These are phyloP conservation scores for Lichenostomus cassidix DNA, from an alignment of 2,113 vertebrate species.

Conservation along the genomic window DNA sequence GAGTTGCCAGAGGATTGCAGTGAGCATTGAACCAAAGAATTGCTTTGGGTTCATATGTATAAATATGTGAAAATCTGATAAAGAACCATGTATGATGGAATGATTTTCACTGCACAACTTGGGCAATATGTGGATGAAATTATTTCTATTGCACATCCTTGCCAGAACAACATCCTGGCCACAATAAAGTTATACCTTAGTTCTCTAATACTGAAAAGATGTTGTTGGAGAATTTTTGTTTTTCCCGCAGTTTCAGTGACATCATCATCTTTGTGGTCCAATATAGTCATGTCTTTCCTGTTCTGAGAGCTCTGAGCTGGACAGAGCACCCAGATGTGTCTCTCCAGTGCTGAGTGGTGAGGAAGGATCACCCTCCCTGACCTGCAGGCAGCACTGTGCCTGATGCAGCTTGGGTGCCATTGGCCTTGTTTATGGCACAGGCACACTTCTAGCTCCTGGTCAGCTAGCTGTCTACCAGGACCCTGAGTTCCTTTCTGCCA, in stretches of 20 bases:
- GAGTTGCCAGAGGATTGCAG: neutral
- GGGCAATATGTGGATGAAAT: neutral
- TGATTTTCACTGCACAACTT: neutral
- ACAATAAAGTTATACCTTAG: neutral
- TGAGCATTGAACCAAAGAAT: neutral
- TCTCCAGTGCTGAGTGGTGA: neutral
- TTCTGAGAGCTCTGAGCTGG: neutral
- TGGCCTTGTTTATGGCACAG: neutral
- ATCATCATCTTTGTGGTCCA: neutral
- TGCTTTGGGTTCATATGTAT: neutral
- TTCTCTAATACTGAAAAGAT: neutral
- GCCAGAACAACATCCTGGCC: neutral
- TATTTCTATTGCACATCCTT: neutral
- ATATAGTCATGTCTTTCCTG: neutral
- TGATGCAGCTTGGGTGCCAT: neutral
- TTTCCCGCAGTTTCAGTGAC: rapidly evolving
- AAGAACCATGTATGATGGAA: neutral
- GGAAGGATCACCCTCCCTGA: neutral
- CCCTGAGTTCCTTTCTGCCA: neutral
- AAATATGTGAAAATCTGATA: neutral
- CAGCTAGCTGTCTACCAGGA: neutral
- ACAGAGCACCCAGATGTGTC: neutral
- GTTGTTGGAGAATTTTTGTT: neutral
- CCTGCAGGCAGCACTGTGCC: neutral
- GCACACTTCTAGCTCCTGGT: neutral